Percentiles rank a stretch among this genome's conserved stretches.
These are phyloP conservation scores for Camptogramma bilineatum DNA, from an alignment of 2,888 invertebrate species.

Conservation along the genomic window DNA sequence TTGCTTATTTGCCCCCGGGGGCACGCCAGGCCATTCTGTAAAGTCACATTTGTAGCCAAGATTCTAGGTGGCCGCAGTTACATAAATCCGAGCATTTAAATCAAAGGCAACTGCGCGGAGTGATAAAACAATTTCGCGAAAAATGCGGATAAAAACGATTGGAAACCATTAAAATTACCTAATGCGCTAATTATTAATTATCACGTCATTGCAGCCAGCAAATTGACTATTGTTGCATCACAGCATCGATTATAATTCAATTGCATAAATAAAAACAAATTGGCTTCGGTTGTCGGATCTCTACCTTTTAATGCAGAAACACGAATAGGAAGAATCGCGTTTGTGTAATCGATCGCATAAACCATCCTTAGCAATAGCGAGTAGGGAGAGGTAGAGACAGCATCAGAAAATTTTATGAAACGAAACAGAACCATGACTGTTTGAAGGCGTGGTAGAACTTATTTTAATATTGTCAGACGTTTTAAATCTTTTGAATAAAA, in stretches of 20 bases:
- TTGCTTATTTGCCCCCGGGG: slow-evolving; percentile 30
- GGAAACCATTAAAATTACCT: slow-evolving; percentile 50
- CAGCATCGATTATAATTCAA: slow-evolving; percentile 33
- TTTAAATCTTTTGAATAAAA: no score
- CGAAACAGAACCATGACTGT: no score
- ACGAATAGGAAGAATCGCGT: no score
- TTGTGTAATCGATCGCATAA: no score
- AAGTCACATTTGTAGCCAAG: slow-evolving; percentile 13
- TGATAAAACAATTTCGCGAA: slow-evolving; percentile 18
- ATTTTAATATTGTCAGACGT: no score
- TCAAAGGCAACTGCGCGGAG: not conserved
- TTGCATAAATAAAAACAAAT: slow-evolving; percentile 40
- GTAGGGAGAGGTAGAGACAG: no score
- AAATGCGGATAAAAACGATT: slow-evolving; percentile 42
- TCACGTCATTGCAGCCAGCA: slow-evolving; percentile 35
- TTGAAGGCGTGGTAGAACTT: no score
- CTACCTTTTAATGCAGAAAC: not conserved
- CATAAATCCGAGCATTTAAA: no score
- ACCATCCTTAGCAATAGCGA: no score
- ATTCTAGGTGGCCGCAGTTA: slow-evolving; percentile 3
- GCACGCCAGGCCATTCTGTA: slow-evolving; percentile 17
- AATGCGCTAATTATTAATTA: slow-evolving; percentile 49
- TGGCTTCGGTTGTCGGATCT: not conserved
- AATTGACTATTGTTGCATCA: slow-evolving; percentile 41
- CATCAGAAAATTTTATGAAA: no score